Evolutionary conservation across 1,140 invertebrate species (phyloP), one percentile per base, ranked within the genome.

Genomic region (Bombyx mandarina): DNA sequence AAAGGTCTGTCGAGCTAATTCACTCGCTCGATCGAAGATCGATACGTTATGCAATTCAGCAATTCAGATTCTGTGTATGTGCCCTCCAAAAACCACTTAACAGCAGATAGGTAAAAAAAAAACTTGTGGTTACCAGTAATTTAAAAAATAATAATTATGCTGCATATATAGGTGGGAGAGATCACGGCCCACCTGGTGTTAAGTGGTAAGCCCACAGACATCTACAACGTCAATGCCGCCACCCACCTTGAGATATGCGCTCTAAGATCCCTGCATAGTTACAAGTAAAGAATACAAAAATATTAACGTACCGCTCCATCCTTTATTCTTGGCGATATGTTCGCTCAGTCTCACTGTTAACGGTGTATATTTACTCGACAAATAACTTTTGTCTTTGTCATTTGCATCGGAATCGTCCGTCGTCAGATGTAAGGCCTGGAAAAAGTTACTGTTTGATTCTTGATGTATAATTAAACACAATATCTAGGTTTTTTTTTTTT

Each of bases 331-430:
- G 0, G 94, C 90, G n/a, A 97, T 88, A 70, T 94, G 93, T 80
- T 99, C 96, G 3, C 93, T 93, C 35, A 99, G 89, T 55, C 97
- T 91, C 1, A 97, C 93, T 69, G 94, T 97, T n/a, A 99, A 71
- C 1, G 98, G 98, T 0, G 97, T 97, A 86, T 98, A 99, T 77
- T 95, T 96, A 65, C 93, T 97, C 82, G 96, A 95, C 43, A 99
- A 94, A 81, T 98, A 99, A 62, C 96, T 94, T 53, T 98, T 97
- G 74, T 99, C 97, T 65, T 92, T 94, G 0, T 94, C 95, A 63
- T 93, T 90, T 43, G 94, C 89, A 88, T 98, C 94, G 6, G 93
- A 93, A 73, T 98, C 95, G 67, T 97, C 95, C 46, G 96, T 93
- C 8, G 95, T 97, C 3, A 98, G 88, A 62, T 92, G 91, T 22